Conservation (phyloP, 2,797 vertebrate species). For the Gambelia wislizenii region DNA sequence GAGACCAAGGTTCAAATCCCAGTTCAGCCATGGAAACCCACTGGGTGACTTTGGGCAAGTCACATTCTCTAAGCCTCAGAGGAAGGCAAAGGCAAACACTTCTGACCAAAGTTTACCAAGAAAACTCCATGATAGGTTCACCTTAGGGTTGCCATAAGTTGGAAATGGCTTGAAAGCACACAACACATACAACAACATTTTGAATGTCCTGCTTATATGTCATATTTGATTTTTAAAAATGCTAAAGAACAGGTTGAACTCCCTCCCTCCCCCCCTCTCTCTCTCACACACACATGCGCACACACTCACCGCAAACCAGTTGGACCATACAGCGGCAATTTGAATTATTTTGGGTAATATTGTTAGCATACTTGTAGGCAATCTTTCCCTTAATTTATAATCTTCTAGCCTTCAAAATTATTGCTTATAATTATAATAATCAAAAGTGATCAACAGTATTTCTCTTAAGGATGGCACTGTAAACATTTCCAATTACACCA, state of each 20-base stretch:
- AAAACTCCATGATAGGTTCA: no score
- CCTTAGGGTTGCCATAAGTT: no score
- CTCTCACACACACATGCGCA: no score
- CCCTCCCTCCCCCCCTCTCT: no score
- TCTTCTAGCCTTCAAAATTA: slow-evolving; percentile 32
- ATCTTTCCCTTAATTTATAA: slow-evolving; percentile 4
- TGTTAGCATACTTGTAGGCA: slow-evolving; percentile 20
- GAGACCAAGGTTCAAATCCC: no score
- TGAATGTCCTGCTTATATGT: neutral
- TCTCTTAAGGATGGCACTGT: slow-evolving; percentile 57
- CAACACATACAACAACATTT: neutral
- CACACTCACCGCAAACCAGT: neutral
- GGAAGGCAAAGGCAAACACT: no score
- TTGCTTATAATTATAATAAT: slow-evolving; percentile 16
- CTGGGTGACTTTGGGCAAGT: no score
- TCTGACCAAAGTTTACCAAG: no score
- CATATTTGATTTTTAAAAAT: neutral
- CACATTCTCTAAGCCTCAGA: no score
- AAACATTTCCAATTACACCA: slow-evolving; percentile 45
- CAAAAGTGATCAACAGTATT: slow-evolving; percentile 44
- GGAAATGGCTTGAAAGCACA: no score
- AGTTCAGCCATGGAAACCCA: no score
- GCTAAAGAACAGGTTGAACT: neutral
- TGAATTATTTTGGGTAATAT: slow-evolving; percentile 17
- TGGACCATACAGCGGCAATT: neutral